Conservation (phyloP, 2,888 invertebrate species). For the Drosophila seclusa region DNA sequence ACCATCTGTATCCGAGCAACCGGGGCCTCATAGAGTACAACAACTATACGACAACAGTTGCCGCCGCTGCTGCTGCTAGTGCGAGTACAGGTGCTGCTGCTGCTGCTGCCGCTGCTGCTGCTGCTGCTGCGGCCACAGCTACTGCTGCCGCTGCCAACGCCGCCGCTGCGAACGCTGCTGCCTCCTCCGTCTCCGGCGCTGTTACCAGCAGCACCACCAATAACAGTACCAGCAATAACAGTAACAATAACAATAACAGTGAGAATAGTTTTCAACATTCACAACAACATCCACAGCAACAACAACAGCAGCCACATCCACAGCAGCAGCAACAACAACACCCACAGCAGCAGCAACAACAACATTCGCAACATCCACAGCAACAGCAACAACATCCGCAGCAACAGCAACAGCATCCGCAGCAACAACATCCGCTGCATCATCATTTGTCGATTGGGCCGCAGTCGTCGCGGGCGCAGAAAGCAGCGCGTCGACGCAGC, state of each 20-base stretch:
- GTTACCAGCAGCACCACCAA: slow-evolving; percentile 18
- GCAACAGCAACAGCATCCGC: slow-evolving; percentile 46
- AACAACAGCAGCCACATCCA: slow-evolving; percentile 21
- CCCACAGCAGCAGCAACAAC: slow-evolving; percentile 30
- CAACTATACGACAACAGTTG: slow-evolving; percentile 76
- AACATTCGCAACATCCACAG: slow-evolving; percentile 50
- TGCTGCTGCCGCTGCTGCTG: slow-evolving; percentile 71
- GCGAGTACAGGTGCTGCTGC: slow-evolving; percentile 59
- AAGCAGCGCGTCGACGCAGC: slow-evolving; percentile 83
- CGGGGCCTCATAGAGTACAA: slow-evolving; percentile 82
- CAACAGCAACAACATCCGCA: slow-evolving; percentile 50
- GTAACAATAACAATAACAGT: slow-evolving; percentile 33
- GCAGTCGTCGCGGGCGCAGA: slow-evolving; percentile 79
- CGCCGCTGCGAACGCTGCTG: slow-evolving; percentile 38
- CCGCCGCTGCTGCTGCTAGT: slow-evolving; percentile 60
- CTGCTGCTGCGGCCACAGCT: slow-evolving; percentile 50
- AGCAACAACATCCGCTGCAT: slow-evolving; percentile 76
- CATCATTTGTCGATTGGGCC: slow-evolving; percentile 76
- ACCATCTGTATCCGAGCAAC: slow-evolving; percentile 82
- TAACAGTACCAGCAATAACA: slow-evolving; percentile 24
- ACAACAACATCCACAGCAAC: slow-evolving; percentile 28
- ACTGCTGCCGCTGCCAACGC: slow-evolving; percentile 54
- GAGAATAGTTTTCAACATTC: slow-evolving; percentile 23
- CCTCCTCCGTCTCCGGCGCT: slow-evolving; percentile 24
- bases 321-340: slow-evolving; percentile 31